Evolutionary conservation across 2,888 invertebrate species (phyloP).

Genomic region (Helicoverpa assulta): DNA sequence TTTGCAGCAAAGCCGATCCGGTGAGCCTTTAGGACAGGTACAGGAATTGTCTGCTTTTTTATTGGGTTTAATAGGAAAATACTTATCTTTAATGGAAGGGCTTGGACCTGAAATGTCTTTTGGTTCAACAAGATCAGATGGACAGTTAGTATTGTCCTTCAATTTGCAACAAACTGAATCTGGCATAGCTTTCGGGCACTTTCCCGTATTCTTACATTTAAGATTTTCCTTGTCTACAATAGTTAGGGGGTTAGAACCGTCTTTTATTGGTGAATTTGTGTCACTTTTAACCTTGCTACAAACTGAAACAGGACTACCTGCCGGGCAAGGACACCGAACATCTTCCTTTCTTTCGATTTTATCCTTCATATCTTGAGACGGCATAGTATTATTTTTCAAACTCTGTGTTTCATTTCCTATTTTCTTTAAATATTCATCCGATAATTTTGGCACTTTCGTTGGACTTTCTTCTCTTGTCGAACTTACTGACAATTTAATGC

Average conservation of each 20-base stretch:
- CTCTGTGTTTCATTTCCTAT: not conserved
- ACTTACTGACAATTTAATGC: constrained; percentile 5
- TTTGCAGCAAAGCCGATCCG: not conserved
- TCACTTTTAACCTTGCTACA: not conserved
- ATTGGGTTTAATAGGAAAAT: not conserved
- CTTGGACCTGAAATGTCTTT: not conserved
- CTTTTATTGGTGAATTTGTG: not conserved
- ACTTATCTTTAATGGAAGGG: not conserved
- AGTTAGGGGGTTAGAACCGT: not conserved
- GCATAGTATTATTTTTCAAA: not conserved
- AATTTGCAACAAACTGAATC: constrained; percentile 8
- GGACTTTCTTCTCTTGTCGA: not conserved
- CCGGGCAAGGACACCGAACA: not conserved
- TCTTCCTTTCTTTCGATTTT: not conserved
- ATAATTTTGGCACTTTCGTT: not conserved
- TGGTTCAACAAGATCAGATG: not conserved
- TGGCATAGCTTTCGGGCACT: not conserved
- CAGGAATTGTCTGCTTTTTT: not conserved
- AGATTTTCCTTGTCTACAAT: not conserved
- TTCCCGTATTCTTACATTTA: not conserved
- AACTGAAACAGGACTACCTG: not conserved
- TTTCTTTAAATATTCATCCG: not conserved
- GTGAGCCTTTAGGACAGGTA: not conserved
- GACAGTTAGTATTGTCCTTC: not conserved
- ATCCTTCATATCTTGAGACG: not conserved